Percentiles rank a stretch among this genome's conserved stretches.
Evolutionary conservation across 2,888 invertebrate genomes (phyloP).

Genomic region (Nymphalis c-album): DNA sequence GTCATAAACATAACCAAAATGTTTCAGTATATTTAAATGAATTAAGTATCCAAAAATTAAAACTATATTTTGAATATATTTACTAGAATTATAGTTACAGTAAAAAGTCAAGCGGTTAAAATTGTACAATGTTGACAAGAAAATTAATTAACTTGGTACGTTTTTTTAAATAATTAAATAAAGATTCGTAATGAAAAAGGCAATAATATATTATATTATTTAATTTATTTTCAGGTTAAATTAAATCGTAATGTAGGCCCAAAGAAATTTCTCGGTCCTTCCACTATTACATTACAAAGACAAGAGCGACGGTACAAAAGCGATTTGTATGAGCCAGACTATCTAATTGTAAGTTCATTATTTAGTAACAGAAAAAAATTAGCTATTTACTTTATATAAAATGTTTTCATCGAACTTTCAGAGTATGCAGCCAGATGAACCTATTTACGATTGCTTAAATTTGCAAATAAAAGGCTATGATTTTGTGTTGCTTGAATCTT

Average conservation of each 20-base stretch:
- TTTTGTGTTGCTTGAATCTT: conserved; percentile 89
- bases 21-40: not conserved
- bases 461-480: conserved; percentile 92
- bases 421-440: conserved; percentile 85
- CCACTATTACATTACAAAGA: conserved; percentile 32
- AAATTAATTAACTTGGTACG: conserved; percentile 46
- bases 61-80: not conserved
- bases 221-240: conserved; percentile 52
- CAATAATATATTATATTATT: conserved; percentile 10
- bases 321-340: conserved; percentile 86
- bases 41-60: too few species aligned
- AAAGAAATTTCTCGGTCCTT: conserved; percentile 2
- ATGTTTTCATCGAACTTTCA: conserved; percentile 55
- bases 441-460: conserved; percentile 87
- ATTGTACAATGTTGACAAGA: conserved; percentile 46
- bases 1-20: not conserved
- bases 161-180: conserved; percentile 14
- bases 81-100: not conserved
- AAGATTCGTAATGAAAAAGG: not conserved
- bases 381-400: conserved; percentile 6
- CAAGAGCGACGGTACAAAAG: conserved; percentile 57
- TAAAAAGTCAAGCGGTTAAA: not conserved
- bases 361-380: not conserved
- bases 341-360: conserved; percentile 83
- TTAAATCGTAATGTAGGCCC: conserved; percentile 43